These are phyloP conservation scores for Drosophila eugracilis DNA, from an alignment of 1,140 invertebrate genomes.

Conservation along the genomic window DNA sequence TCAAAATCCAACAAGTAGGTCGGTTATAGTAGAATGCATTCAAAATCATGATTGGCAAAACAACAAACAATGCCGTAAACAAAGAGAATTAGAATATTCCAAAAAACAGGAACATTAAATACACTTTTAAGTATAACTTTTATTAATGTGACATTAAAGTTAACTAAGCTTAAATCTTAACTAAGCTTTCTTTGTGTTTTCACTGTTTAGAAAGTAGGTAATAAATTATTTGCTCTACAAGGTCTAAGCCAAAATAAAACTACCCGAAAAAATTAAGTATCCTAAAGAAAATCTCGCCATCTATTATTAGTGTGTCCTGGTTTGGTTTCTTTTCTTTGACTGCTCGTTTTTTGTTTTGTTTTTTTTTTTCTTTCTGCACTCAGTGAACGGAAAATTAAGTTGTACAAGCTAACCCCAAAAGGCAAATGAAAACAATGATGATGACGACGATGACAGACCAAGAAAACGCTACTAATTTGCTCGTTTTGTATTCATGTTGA, in stretches of 20 bases:
- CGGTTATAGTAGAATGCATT: constrained; percentile 33
- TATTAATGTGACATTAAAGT: too few species aligned
- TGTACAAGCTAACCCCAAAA: constrained; percentile 60
- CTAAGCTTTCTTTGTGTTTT: too few species aligned
- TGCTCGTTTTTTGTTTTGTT: constrained; percentile 6
- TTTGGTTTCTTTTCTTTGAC: constrained; percentile 42
- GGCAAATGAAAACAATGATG: constrained; percentile 72
- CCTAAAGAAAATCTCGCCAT: constrained; percentile 24
- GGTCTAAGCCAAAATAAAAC: background rate
- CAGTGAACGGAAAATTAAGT: constrained; percentile 73
- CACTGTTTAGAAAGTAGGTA: too few species aligned
- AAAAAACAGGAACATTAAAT: background rate
- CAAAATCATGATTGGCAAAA: constrained; percentile 61
- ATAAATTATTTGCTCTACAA: too few species aligned
- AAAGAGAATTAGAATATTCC: background rate
- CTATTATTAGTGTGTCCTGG: constrained; percentile 66
- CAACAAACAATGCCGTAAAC: background rate
- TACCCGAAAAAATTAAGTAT: constrained; percentile 4
- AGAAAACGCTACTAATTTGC: constrained; percentile 75
- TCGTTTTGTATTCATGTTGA: constrained; percentile 62
- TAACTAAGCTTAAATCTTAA: too few species aligned
- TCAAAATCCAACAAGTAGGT: constrained; percentile 43
- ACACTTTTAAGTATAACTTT: background rate
- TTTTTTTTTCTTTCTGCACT: constrained; percentile 13
- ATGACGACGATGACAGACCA: constrained; percentile 60